These are phyloP conservation scores for Podarcis raffonei DNA, from an alignment of 2,113 vertebrate species.

Conservation along the genomic window DNA sequence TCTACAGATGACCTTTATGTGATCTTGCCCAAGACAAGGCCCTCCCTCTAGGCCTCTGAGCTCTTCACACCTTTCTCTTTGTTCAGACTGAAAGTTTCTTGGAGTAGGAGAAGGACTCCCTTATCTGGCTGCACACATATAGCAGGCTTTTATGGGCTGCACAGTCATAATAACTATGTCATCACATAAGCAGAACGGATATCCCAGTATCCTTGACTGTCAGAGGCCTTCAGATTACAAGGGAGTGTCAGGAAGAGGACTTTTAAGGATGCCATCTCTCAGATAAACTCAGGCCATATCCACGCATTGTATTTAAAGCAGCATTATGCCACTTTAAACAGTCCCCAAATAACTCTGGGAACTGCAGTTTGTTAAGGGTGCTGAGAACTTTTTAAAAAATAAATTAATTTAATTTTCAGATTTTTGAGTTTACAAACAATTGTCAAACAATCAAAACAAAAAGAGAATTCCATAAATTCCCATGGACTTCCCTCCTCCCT, in stretches of 20 bases:
- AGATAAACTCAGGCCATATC: too few species aligned
- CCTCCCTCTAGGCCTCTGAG: neutral
- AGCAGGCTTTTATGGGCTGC: neutral
- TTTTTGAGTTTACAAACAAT: too few species aligned
- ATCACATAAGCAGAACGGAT: neutral
- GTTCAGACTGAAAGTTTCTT: neutral
- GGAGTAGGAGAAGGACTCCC: neutral
- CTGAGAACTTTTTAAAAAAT: too few species aligned
- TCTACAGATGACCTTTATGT: neutral
- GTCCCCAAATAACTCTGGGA: too few species aligned
- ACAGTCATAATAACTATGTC: neutral
- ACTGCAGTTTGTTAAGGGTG: too few species aligned
- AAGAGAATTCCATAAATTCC: too few species aligned
- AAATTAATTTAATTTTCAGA: too few species aligned
- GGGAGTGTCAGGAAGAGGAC: neutral
- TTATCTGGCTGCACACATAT: neutral
- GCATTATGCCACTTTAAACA: too few species aligned
- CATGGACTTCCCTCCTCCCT: too few species aligned
- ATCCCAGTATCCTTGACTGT: neutral
- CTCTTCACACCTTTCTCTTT: neutral
- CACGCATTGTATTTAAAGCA: too few species aligned
- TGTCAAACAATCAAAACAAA: too few species aligned
- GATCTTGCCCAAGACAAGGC: neutral
- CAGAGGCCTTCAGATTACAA: neutral
- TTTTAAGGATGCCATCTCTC: neutral